Evolutionary conservation across 2,888 invertebrate genomes (phyloP).

Genomic region (Amphipoea lucens): DNA sequence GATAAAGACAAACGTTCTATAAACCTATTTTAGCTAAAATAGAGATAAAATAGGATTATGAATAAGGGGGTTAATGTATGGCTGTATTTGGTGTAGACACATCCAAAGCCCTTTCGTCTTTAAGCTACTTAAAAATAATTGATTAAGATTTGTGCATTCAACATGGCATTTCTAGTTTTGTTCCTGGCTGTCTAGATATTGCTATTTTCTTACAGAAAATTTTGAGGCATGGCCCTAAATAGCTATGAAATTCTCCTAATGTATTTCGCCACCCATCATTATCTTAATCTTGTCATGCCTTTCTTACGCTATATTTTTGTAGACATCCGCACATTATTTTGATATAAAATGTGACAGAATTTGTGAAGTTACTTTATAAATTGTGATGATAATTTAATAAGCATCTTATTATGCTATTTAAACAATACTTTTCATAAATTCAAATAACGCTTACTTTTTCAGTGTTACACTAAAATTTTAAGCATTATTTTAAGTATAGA

Average conservation of each 20-base stretch:
- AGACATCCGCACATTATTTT: slow-evolving; percentile 42
- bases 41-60: no score
- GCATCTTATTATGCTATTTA: slow-evolving; percentile 66
- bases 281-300: slow-evolving; percentile 50
- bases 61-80: no score
- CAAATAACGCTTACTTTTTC: slow-evolving; percentile 68
- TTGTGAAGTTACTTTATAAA: slow-evolving; percentile 65
- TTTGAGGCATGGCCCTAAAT: slow-evolving; percentile 46
- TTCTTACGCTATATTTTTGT: slow-evolving; percentile 32
- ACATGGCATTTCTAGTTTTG: slow-evolving; percentile 47
- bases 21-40: no score
- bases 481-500: slow-evolving; percentile 61
- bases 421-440: slow-evolving; percentile 73
- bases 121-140: slow-evolving; percentile 54
- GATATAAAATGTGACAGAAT: slow-evolving; percentile 66
- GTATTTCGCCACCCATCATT: slow-evolving; percentile 30
- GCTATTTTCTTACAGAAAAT: slow-evolving; percentile 51
- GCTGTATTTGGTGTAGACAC: slow-evolving; percentile 15
- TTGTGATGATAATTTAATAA: slow-evolving; percentile 73
- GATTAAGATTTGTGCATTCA: slow-evolving; percentile 47
- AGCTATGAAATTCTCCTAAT: slow-evolving; percentile 52
- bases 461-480: slow-evolving; percentile 67
- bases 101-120: slow-evolving; percentile 28
- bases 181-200: slow-evolving; percentile 36
- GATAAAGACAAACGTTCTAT: no score